Evolutionary conservation across 2,888 invertebrate species (phyloP), one percentile per base, ranked within the genome.

Genomic region (Microplitis manilae): DNA sequence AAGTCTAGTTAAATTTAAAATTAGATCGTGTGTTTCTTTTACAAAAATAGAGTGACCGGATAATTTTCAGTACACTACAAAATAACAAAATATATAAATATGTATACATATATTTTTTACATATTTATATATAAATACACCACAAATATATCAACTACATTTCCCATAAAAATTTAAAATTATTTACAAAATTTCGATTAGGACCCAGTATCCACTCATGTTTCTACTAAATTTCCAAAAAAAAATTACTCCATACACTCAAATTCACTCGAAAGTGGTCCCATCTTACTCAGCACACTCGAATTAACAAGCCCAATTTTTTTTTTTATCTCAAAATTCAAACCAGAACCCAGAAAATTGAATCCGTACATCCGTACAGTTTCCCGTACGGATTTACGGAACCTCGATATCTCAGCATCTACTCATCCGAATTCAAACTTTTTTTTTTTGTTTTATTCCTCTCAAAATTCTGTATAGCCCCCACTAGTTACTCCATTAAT

Each of bases 1-100:
- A 20, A 62, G 20, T 17, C 62, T 17, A 15, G 20, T 62, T 50
- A 50, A 50, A 62, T 68, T 86, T 88, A 88, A 87, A 87, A 86
- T 88, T 88, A 88, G 88, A 86, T 84, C 85, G 84, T 81, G 85
- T 86, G 86, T 86, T 88, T 87, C 86, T 86, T 84, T 85, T 85
- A 84, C 87, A 80, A 87, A 89, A 89, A 88, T 89, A 88, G 88
- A 88, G 86, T 85, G 82, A 81, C 84, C 83, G 85, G 84, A 85
- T 85, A 82, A 81, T 83, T 84, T 84, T 83, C 2, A 30, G 2
- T 68, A 77, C 65, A 75, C 73, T 13, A 68, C 20, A 60, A 69
- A 77, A 68, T 67, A 41, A 65, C 68, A 38, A 13, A 61, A 69
- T 30, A 30, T 30, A 30, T 30, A 30, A 30, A 30, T 30, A 30